phyloP scores from a whole-genome alignment of 2,113 vertebrate genomes.

The Mobula hypostoma region DNA sequence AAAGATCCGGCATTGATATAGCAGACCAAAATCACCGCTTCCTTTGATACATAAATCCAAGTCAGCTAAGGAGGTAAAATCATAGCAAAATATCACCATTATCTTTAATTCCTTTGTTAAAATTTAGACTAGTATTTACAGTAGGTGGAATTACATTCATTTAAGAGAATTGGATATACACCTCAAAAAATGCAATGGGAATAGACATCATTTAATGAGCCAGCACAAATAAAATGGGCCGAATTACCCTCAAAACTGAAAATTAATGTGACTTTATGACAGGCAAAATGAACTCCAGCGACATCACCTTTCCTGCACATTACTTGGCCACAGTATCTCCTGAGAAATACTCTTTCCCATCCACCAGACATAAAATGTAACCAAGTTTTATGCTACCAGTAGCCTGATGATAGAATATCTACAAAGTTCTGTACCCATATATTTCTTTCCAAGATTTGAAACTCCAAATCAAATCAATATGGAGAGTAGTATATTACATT shows the following conservation, averaged over 20 bases:
- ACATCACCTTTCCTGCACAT: not conserved
- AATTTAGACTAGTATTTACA: not conserved
- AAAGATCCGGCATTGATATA: not conserved
- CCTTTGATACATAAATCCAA: not conserved
- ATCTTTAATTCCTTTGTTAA: not conserved
- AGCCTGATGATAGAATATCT: not conserved
- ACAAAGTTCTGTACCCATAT: not conserved
- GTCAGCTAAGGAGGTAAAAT: not conserved
- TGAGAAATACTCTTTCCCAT: not conserved
- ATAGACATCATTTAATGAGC: not conserved
- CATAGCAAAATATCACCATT: not conserved
- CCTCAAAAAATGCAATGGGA: not conserved
- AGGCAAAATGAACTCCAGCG: not conserved
- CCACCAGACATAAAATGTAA: not conserved
- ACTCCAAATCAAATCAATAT: slow-evolving; percentile 12
- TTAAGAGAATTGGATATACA: not conserved
- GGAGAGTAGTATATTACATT: not conserved
- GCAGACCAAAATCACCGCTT: too few species aligned
- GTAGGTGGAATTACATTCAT: not conserved
- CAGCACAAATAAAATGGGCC: not conserved
- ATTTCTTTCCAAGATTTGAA: not conserved
- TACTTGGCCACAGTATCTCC: not conserved
- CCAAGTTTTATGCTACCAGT: not conserved
- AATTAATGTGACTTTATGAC: not conserved
- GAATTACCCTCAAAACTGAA: not conserved